These are phyloP conservation scores for Podarcis cretensis DNA, from an alignment of 2,113 vertebrate species.

Conservation along the genomic window DNA sequence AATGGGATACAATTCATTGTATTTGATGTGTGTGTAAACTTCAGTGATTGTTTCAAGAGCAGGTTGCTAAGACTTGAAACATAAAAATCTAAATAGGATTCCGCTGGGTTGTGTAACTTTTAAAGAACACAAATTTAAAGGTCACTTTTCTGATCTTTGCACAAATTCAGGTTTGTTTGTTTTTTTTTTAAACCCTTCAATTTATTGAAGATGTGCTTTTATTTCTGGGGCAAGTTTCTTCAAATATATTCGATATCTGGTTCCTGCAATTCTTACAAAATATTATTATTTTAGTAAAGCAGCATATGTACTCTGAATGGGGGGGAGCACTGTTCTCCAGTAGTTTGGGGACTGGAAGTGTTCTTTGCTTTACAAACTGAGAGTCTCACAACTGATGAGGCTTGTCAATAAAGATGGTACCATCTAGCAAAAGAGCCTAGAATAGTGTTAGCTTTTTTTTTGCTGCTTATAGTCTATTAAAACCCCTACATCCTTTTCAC, in stretches of 20 bases:
- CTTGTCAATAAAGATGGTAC: no score
- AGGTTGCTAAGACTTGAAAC: neutral
- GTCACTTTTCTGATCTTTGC: neutral
- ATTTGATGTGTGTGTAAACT: neutral
- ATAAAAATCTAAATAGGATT: neutral
- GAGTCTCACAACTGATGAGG: no score
- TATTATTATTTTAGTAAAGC: no score
- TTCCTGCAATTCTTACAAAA: neutral
- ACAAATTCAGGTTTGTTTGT: no score
- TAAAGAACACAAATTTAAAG: neutral
- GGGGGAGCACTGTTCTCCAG: neutral
- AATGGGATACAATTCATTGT: neutral
- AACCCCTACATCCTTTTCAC: no score
- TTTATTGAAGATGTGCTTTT: neutral
- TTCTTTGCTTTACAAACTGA: neutral
- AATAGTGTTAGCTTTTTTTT: no score
- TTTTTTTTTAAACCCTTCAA: no score
- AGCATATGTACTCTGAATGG: neutral
- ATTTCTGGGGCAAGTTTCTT: neutral
- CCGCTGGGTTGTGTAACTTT: neutral
- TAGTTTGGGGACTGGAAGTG: neutral
- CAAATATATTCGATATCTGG: neutral
- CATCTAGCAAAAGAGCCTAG: no score
- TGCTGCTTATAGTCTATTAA: no score
- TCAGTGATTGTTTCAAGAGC: neutral